A percentile compares a stretch with the other conserved stretches of the same genome.
Conservation (phyloP, 2,797 vertebrate species). For the Spinibarbus caldwelli region DNA sequence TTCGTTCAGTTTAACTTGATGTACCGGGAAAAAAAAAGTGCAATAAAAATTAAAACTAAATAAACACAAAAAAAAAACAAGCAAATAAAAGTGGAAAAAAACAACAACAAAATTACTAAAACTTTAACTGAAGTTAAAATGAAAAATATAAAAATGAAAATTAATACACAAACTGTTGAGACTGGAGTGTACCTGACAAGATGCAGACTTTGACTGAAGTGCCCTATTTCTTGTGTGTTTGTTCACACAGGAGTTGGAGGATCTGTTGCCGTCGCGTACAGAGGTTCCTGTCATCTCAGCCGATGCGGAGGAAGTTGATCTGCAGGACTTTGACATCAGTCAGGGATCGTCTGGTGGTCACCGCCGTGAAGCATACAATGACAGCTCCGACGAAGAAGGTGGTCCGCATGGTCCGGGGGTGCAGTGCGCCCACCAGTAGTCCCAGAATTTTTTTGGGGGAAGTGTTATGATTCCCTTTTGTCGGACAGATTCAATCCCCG, state of each 20-base stretch:
- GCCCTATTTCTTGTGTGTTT: slow-evolving; percentile 8
- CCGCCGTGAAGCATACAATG: slow-evolving; percentile 94
- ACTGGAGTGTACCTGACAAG: background rate
- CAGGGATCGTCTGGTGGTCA: slow-evolving; percentile 89
- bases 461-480: slow-evolving; percentile 38
- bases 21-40: accelerated
- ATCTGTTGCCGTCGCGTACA: slow-evolving; percentile 92
- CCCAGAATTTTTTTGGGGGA: slow-evolving; percentile 21
- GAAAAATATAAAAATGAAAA: too few relatives aligned
- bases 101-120: background rate
- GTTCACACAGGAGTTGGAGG: slow-evolving; percentile 89
- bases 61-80: too few relatives aligned
- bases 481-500: slow-evolving; percentile 36
- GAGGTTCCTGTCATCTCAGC: slow-evolving; percentile 88
- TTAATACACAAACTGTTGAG: too few relatives aligned
- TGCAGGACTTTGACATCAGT: slow-evolving; percentile 93
- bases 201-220: background rate
- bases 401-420: slow-evolving; percentile 96
- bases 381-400: slow-evolving; percentile 96
- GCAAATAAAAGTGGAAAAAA: background rate
- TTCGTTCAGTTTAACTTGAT: background rate
- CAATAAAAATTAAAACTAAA: background rate
- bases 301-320: slow-evolving; percentile 95
- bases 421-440: slow-evolving; percentile 97
- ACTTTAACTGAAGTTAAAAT: background rate